These are phyloP conservation scores for Bufotes viridis DNA, from an alignment of 2,797 vertebrate genomes.

Conservation along the genomic window DNA sequence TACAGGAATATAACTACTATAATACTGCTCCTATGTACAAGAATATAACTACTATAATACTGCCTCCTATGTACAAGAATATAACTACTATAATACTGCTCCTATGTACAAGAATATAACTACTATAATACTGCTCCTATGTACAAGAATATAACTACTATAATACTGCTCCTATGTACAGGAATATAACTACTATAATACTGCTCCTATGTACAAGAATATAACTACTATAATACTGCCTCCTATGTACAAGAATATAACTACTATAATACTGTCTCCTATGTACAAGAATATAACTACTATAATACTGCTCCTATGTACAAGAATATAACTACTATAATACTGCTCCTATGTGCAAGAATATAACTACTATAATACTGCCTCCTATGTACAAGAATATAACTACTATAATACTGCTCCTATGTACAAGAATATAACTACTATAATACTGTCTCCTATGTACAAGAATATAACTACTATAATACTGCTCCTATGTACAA, in stretches of 20 bases:
- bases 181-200: constrained; percentile 9
- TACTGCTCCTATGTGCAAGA: too few relatives aligned
- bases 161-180: too few relatives aligned
- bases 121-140: background rate
- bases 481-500: background rate
- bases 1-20: constrained; percentile 1
- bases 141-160: background rate
- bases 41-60: constrained; percentile 6
- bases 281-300: constrained; percentile 7
- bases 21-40: background rate
- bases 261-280: constrained; percentile 1
- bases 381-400: too few relatives aligned
- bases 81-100: constrained; percentile 1
- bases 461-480: too few relatives aligned
- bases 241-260: background rate
- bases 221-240: constrained; percentile 2
- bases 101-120: constrained; percentile 1
- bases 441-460: too few relatives aligned
- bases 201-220: background rate
- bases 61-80: background rate
- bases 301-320: background rate
- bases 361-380: too few relatives aligned
- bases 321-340: too few relatives aligned
- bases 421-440: too few relatives aligned
- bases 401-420: too few relatives aligned